Evolutionary conservation across 2,888 invertebrate genomes (phyloP).

Genomic region (Camponotus fellah): DNA sequence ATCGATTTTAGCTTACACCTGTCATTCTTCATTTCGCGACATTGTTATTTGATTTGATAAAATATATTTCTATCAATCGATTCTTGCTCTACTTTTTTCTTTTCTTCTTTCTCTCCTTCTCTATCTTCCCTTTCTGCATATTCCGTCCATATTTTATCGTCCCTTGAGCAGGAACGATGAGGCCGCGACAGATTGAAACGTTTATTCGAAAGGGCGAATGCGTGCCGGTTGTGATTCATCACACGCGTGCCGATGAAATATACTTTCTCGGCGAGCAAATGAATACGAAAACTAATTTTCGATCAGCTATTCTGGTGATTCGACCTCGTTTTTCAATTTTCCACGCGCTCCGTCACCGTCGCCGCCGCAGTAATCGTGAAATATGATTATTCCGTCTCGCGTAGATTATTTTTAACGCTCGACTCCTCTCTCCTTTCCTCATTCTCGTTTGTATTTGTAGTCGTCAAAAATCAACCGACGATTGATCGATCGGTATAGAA

Average conservation of each 20-base stretch:
- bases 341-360: constrained; percentile 13
- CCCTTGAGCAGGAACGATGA: constrained; percentile 26
- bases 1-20: background rate
- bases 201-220: constrained; percentile 47
- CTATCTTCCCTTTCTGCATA: constrained; percentile 1
- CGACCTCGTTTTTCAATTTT: constrained; percentile 60
- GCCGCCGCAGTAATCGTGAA: constrained; percentile 39
- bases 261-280: constrained; percentile 61
- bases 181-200: constrained; percentile 45
- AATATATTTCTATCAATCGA: constrained; percentile 29
- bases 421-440: constrained; percentile 16
- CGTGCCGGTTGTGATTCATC: constrained; percentile 39
- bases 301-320: constrained; percentile 54
- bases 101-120: background rate
- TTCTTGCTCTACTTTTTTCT: background rate
- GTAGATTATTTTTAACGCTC: constrained; percentile 54
- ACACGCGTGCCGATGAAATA: constrained; percentile 53
- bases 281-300: constrained; percentile 58
- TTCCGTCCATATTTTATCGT: constrained; percentile 45
- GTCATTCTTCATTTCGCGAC: background rate
- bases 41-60: constrained; percentile 18
- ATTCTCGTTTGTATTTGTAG: constrained; percentile 29
- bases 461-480: constrained; percentile 36
- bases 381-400: constrained; percentile 54
- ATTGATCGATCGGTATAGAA: constrained; percentile 30